phyloP scores from a whole-genome alignment of 2,888 invertebrate genomes.

The Latrodectus elegans region DNA sequence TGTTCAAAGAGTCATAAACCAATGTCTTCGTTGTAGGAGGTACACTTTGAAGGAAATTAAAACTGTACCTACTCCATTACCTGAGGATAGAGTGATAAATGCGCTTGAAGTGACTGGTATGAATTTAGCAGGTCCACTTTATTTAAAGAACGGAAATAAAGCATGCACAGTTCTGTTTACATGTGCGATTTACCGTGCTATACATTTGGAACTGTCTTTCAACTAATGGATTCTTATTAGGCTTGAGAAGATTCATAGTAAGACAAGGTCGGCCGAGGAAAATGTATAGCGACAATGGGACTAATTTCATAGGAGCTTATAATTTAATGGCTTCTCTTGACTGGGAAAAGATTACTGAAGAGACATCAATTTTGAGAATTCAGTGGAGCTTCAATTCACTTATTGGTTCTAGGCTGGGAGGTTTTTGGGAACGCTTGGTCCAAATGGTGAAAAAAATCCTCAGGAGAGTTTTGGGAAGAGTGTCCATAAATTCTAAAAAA shows the following conservation, averaged over 20 bases:
- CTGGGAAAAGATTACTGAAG: background rate
- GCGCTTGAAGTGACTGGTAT: background rate
- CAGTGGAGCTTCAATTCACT: background rate
- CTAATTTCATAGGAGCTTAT: background rate
- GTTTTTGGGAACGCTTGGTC: background rate
- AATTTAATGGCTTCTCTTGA: constrained; percentile 6
- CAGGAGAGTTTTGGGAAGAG: background rate
- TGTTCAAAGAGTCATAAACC: background rate
- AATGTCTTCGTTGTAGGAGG: constrained; percentile 5
- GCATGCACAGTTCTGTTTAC: constrained; percentile 16
- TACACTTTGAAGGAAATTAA: background rate
- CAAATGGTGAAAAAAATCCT: background rate
- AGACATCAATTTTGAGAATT: background rate
- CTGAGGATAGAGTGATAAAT: constrained; percentile 9
- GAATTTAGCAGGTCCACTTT: constrained; percentile 16
- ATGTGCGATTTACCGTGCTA: background rate
- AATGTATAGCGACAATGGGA: background rate
- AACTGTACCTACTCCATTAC: background rate
- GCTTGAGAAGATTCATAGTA: background rate
- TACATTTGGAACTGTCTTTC: constrained; percentile 1
- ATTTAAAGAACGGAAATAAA: background rate
- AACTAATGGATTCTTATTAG: too few species aligned
- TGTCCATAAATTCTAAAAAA: background rate
- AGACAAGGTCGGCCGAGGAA: background rate
- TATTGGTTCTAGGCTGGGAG: background rate